A percentile compares a stretch with the other conserved stretches of the same genome.
Evolutionary conservation across 2,797 vertebrate genomes (phyloP).

Genomic region (Phoebastria nigripes): DNA sequence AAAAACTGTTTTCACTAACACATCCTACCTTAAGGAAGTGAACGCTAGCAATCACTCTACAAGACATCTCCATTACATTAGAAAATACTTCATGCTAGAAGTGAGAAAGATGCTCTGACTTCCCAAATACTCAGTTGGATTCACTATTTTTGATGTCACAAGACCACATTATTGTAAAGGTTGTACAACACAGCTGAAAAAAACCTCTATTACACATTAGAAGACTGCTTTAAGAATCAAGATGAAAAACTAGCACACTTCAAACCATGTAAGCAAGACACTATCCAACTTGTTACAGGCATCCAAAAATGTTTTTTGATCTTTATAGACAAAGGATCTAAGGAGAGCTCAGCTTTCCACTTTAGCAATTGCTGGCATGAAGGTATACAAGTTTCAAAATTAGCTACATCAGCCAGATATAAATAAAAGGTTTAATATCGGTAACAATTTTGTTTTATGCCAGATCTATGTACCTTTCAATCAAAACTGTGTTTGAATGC

Average conservation of each 20-base stretch:
- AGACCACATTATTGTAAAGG: background rate
- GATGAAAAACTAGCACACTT: background rate
- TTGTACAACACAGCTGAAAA: background rate
- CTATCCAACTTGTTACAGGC: background rate
- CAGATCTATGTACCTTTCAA: background rate
- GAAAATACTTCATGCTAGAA: background rate
- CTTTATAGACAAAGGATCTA: background rate
- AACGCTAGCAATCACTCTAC: background rate
- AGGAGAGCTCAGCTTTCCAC: background rate
- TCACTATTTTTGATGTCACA: background rate
- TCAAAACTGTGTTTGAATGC: background rate
- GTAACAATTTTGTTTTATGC: background rate
- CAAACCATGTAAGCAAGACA: background rate
- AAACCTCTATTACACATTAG: fast-evolving
- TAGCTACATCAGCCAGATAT: background rate
- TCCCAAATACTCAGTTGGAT: background rate
- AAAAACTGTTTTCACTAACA: background rate
- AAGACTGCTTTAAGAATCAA: background rate
- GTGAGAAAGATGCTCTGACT: background rate
- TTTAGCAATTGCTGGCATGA: background rate
- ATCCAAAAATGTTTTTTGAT: background rate
- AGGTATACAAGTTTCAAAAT: background rate
- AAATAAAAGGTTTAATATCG: background rate
- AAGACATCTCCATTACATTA: background rate
- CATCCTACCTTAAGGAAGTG: background rate